Conservation (phyloP, 2,797 vertebrate species). For the Aselliscus stoliczkanus region DNA sequence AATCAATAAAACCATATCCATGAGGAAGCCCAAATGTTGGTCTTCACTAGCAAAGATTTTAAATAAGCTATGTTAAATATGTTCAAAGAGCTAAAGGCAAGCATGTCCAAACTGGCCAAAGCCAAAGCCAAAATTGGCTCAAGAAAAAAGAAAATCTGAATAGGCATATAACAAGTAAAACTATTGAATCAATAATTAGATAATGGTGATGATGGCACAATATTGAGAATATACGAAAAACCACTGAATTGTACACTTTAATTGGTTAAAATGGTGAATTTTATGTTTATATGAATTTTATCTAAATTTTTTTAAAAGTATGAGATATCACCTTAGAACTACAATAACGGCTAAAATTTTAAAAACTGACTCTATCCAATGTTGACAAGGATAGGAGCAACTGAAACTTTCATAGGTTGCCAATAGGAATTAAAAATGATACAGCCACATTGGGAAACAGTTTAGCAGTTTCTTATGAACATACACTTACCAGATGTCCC, state of each 20-base stretch:
- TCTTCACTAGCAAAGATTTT: background rate
- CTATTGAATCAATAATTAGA: background rate
- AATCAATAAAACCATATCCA: background rate
- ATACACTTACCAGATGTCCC: background rate
- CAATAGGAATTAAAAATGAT: background rate
- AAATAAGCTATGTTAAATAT: background rate
- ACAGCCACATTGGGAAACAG: background rate
- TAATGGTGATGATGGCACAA: background rate
- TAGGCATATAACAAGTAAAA: background rate
- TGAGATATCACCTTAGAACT: background rate
- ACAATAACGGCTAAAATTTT: background rate
- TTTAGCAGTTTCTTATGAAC: background rate
- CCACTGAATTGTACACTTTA: background rate
- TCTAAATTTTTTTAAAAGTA: background rate
- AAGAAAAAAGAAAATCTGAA: background rate
- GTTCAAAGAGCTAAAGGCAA: background rate
- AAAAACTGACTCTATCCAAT: background rate
- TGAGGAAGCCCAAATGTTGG: background rate
- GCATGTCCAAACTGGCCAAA: background rate
- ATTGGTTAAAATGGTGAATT: background rate
- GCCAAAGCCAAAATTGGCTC: background rate
- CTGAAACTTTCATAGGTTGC: background rate
- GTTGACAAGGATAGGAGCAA: background rate
- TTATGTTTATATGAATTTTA: background rate
- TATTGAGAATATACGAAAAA: background rate